phyloP scores from a whole-genome alignment of 2,888 invertebrate genomes.

The Slavum lentiscoides region DNA sequence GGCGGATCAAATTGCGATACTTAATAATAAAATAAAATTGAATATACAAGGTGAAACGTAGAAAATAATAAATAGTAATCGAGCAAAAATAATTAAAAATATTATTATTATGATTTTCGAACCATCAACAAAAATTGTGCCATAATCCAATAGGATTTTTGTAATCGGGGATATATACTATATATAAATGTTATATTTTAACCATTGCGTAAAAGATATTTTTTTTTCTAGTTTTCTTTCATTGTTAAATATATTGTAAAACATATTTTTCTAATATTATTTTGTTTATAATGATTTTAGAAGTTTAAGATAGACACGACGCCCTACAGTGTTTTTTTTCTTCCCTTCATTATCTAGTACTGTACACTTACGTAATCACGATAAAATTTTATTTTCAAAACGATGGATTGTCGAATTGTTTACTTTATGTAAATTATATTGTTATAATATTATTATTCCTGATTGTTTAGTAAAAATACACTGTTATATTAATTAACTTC shows the following conservation, averaged over 20 bases:
- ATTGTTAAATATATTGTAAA: neutral
- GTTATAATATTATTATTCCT: neutral
- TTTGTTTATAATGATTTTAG: constrained; percentile 11
- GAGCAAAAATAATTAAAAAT: neutral
- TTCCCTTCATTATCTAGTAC: neutral
- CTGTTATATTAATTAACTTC: neutral
- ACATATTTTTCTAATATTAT: constrained; percentile 16
- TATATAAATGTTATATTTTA: neutral
- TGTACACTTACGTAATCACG: neutral
- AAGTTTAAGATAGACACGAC: neutral
- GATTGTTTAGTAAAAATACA: neutral
- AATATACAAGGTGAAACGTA: neutral
- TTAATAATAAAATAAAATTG: neutral
- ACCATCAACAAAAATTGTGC: constrained; percentile 27
- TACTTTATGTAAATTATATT: neutral
- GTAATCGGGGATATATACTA: neutral
- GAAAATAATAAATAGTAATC: neutral
- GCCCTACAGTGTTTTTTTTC: neutral
- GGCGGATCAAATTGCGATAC: neutral
- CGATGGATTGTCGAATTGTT: neutral
- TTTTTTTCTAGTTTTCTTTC: constrained; percentile 16
- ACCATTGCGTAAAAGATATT: neutral
- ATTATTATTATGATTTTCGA: neutral
- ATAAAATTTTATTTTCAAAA: neutral
- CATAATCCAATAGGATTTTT: constrained; percentile 17